phyloP scores from a whole-genome alignment of 2,888 invertebrate species.

The Diploptera punctata region DNA sequence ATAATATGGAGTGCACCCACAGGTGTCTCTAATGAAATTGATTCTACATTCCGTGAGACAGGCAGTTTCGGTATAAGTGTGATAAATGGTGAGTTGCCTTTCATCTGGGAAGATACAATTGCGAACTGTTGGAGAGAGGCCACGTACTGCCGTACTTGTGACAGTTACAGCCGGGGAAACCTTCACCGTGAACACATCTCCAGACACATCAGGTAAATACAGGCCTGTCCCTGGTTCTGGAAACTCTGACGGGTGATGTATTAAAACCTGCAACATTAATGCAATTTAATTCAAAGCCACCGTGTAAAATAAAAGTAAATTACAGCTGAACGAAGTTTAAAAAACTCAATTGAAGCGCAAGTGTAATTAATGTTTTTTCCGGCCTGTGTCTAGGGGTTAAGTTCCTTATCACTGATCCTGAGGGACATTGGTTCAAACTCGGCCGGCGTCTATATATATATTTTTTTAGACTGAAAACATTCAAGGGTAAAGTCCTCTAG shows the following conservation, averaged over 20 bases:
- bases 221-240: slow-evolving; percentile 45
- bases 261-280: slow-evolving; percentile 41
- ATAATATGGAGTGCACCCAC: slow-evolving; percentile 45
- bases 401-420: too few relatives aligned
- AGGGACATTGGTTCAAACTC: too few relatives aligned
- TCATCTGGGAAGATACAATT: slow-evolving; percentile 46
- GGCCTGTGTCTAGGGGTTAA: too few relatives aligned
- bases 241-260: slow-evolving; percentile 45
- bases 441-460: too few relatives aligned
- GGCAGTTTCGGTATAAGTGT: slow-evolving; percentile 45
- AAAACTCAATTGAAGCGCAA: too few relatives aligned
- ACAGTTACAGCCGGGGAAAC: slow-evolving; percentile 43
- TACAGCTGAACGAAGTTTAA: too few relatives aligned
- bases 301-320: too few relatives aligned
- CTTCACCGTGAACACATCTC: slow-evolving; percentile 40
- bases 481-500: too few relatives aligned
- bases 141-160: slow-evolving; percentile 42
- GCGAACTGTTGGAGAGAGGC: slow-evolving; percentile 37
- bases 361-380: too few relatives aligned
- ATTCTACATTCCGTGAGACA: slow-evolving; percentile 46
- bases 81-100: slow-evolving; percentile 43
- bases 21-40: slow-evolving; percentile 40
- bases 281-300: too few relatives aligned
- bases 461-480: too few relatives aligned
- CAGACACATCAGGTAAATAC: slow-evolving; percentile 37